Evolutionary conservation across 1,140 invertebrate species (phyloP), one percentile per base, ranked within the genome.

Genomic region (Streblospio benedicti): DNA sequence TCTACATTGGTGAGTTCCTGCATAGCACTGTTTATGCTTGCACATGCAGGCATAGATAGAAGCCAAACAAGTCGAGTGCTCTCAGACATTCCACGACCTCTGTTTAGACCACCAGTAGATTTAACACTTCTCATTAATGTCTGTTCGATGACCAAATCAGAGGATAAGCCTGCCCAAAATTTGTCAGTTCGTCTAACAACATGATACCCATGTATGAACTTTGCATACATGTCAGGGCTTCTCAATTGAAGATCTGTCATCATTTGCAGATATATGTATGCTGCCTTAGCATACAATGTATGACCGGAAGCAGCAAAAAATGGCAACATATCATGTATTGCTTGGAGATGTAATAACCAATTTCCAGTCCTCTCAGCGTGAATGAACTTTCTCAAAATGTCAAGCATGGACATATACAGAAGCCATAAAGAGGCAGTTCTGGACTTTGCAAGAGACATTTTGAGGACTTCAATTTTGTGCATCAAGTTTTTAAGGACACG

Each of bases 301-400:
- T 53, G 43, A 9, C 41, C 43, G 25, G 44, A 18, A 30, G 31
- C 56, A 25, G 44, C 41, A 27, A 58, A 51, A 2, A 31, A 49
- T 18, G 31, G 31, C 27, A 58, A 33, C 56, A 58, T 58, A 20
- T 30, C 23, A 49, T 20, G 32, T 28, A 58, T 25, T n/a, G 41
- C 30, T 2, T 30, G 25, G 28, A 51, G 32, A 49, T 78, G 74
- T 62, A 71, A 54, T 58, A 74, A 35, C 57, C 66, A 78, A 70
- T 71, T 52, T 6, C 74, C 73, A 9, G 65, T 66, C 59, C 69
- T 67, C 71, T 77, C 73, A 64, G 71, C 69, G 56, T 64, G 62
- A 67, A 80, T 68, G 52, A 80, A 80, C 51, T 71, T 59, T 54
- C 65, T 61, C 16, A 73, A 57, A 61, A 79, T 49, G 35, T 69